These are phyloP conservation scores for Drosophila niveifrons DNA, from an alignment of 2,888 invertebrate genomes.

Conservation along the genomic window DNA sequence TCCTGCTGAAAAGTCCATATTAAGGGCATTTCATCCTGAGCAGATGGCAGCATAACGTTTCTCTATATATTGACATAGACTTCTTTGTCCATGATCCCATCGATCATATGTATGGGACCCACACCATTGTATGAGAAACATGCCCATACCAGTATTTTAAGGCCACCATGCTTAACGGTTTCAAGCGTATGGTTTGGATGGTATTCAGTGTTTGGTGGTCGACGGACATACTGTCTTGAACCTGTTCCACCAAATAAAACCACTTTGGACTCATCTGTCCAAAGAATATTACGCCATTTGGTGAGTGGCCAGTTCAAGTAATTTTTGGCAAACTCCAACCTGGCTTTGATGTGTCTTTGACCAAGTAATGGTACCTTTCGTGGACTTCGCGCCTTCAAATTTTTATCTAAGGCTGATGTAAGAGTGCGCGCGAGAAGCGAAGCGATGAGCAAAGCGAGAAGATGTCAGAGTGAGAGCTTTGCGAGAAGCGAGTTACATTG, in stretches of 20 bases:
- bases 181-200: conserved; percentile 38
- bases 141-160: conserved; percentile 44
- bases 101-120: conserved; percentile 45
- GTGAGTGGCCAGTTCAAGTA: conserved; percentile 4
- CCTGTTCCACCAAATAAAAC: conserved; percentile 6
- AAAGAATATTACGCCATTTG: conserved; percentile 15
- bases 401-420: too few species aligned
- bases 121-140: conserved; percentile 47
- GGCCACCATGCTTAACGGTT: conserved; percentile 50
- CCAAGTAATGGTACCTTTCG: background rate
- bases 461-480: too few species aligned
- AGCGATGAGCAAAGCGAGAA: too few species aligned
- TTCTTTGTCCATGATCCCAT: conserved; percentile 47
- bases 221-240: conserved; percentile 6
- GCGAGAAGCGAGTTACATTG: too few species aligned
- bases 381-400: too few species aligned
- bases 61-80: background rate
- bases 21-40: background rate
- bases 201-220: conserved; percentile 34
- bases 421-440: too few species aligned
- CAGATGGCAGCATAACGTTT: background rate
- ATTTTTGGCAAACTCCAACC: background rate
- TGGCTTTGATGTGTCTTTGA: background rate
- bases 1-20: background rate
- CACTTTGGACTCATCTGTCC: conserved; percentile 12